Evolutionary conservation across 2,797 vertebrate genomes (phyloP), one percentile per base, ranked within the genome.

Genomic region (Manis pentadactyla): DNA sequence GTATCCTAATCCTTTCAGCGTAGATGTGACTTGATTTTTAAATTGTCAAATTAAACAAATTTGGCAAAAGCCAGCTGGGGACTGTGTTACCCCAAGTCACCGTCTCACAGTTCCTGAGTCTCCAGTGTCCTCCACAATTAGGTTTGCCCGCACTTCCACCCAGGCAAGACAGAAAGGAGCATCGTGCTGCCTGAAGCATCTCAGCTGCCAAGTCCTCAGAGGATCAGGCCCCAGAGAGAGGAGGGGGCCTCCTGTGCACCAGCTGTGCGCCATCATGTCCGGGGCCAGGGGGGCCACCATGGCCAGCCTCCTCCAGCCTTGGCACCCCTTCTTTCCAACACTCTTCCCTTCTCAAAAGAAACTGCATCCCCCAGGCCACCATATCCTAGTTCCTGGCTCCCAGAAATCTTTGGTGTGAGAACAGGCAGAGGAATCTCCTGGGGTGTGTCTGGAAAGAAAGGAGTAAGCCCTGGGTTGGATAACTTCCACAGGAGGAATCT

Each of bases 361-460:
- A 74, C 78, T 57, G 57, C 13, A 27, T 59, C 82, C 86, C 93
- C 64, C 57, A 39, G 75, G 63, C 94, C 12, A 4, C 55, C 18
- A 37, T 29, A n/a, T 69, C 90, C 31, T 29, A 55, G 84, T 95
- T 97, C 94, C 96, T 94, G 95, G 64, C 82, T 95, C 90, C 87
- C 96, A 97, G 97, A 91, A 92, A 87, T 64, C 88, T 93, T 37
- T 90, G 68, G 79, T 96, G 78, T 96, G 96, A 96, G 92, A 97
- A 94, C 81, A 91, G 93, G 92, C 97, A 42, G 90, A 95, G 87
- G 91, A 94, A 95, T 97, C 97, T 97, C 96, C 94, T 95, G 95
- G 96, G 97, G 96, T 93, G 84, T 74, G 29, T 87, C 93, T 94
- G 96, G 95, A 89, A 97, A 95, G 96, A 94, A 97, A 92, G 73